phyloP scores from a whole-genome alignment of 64 coral and sea anemone genomes.

The Trachythela sp. region DNA sequence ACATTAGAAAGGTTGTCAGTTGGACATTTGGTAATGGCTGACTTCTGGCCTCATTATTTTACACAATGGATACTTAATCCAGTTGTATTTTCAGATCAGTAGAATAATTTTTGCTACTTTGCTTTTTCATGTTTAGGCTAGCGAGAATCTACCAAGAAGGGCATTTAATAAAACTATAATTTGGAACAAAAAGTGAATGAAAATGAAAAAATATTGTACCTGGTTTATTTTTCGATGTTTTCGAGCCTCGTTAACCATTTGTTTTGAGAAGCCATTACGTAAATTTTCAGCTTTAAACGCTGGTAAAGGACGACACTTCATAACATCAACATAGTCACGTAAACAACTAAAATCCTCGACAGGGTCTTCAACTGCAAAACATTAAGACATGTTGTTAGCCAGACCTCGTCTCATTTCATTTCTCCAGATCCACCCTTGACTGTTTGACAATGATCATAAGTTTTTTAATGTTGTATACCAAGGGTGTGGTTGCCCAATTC shows the following conservation, averaged over 20 bases:
- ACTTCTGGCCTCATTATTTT: too few species aligned
- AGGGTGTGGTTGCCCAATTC: too few species aligned
- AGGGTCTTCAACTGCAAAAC: conserved; percentile 76
- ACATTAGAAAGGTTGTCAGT: too few species aligned
- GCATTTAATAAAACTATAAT: too few species aligned
- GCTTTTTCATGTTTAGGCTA: too few species aligned
- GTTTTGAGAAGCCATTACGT: conserved; percentile 54
- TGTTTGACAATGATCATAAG: too few species aligned
- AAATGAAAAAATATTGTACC: conserved; percentile 45
- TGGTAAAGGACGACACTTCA: conserved; percentile 61
- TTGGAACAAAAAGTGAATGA: not conserved
- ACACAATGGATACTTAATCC: too few species aligned
- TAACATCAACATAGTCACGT: conserved; percentile 81
- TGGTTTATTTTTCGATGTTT: conserved; percentile 82
- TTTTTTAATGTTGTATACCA: too few species aligned
- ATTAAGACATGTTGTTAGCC: not conserved
- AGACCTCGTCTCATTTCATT: not conserved
- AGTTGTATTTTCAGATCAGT: too few species aligned
- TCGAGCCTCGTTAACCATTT: conserved; percentile 50
- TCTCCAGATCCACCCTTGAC: not conserved
- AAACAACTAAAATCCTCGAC: conserved; percentile 67
- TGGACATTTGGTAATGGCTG: too few species aligned
- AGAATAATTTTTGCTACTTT: too few species aligned
- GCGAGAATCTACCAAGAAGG: too few species aligned
- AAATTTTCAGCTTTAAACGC: conserved; percentile 72